These are phyloP conservation scores for Craterocephalus amniculus DNA, from an alignment of 2,797 vertebrate genomes.

Conservation along the genomic window DNA sequence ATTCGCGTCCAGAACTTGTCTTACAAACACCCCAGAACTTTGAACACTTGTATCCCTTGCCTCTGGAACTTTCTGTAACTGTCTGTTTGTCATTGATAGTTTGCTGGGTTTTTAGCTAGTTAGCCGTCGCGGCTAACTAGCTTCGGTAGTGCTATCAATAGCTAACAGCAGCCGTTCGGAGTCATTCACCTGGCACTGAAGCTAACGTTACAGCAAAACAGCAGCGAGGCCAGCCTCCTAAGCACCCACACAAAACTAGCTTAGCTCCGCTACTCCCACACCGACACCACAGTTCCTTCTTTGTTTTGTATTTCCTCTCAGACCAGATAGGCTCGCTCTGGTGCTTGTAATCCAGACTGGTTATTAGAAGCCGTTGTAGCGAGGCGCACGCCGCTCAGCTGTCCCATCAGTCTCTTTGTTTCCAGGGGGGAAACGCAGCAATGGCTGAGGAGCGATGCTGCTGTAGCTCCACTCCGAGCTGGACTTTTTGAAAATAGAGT, in stretches of 20 bases:
- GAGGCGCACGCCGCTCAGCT: not conserved
- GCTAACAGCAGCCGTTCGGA: conserved; percentile 39
- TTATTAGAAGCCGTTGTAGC: not conserved
- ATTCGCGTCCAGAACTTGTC: not conserved
- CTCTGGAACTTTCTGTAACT: no score
- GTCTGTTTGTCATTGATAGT: no score
- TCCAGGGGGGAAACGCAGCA: conserved; percentile 21
- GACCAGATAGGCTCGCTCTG: no score
- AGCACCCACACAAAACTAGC: conserved; percentile 3
- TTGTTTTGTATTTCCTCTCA: not conserved
- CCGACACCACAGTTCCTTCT: no score
- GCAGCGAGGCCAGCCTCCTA: conserved; percentile 43
- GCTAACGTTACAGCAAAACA: conserved; percentile 39
- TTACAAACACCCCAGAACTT: not conserved
- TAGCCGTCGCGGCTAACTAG: conserved; percentile 42
- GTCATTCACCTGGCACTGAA: conserved; percentile 18
- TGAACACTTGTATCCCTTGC: rapidly evolving
- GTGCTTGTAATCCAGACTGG: not conserved
- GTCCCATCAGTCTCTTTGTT: conserved; percentile 67
- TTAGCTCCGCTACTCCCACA: conserved; percentile 19
- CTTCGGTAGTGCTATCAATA: conserved; percentile 44
- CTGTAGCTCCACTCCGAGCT: not conserved
- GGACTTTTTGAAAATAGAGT: not conserved
- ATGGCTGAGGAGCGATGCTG: conserved; percentile 12
- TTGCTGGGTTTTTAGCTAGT: no score